Conservation (phyloP, 2,888 invertebrate species). For the Lochmaea capreae region DNA sequence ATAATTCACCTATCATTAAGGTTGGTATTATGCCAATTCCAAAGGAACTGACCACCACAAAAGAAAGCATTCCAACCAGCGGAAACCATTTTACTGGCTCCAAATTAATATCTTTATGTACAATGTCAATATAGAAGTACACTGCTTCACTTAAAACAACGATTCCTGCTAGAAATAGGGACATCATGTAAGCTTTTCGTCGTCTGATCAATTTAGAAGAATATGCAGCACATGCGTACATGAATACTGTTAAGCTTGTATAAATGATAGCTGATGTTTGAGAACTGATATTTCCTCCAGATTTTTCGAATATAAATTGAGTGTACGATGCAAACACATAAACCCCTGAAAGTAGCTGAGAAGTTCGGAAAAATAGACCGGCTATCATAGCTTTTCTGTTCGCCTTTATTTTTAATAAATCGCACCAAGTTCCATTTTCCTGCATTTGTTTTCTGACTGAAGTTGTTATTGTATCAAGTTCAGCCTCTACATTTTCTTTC, state of each 20-base stretch:
- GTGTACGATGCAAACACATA: slow-evolving; percentile 52
- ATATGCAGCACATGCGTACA: slow-evolving; percentile 46
- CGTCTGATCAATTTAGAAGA: slow-evolving; percentile 52
- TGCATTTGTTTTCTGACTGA: slow-evolving; percentile 53
- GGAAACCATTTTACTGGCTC: slow-evolving; percentile 53
- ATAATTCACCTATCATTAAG: slow-evolving; percentile 56
- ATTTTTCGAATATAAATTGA: slow-evolving; percentile 55
- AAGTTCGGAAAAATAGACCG: slow-evolving; percentile 49
- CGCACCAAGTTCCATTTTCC: slow-evolving; percentile 53
- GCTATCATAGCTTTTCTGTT: slow-evolving; percentile 53
- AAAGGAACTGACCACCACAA: slow-evolving; percentile 48
- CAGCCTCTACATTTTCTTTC: slow-evolving; percentile 48
- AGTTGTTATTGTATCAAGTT: slow-evolving; percentile 44
- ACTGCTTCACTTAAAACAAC: slow-evolving; percentile 47
- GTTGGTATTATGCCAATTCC: slow-evolving; percentile 55
- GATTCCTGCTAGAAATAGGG: slow-evolving; percentile 47
- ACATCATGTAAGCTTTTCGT: slow-evolving; percentile 50
- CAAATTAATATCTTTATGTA: slow-evolving; percentile 46
- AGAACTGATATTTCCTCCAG: slow-evolving; percentile 54
- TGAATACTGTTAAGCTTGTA: slow-evolving; percentile 36
- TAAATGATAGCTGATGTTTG: slow-evolving; percentile 49
- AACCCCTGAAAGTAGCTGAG: slow-evolving; percentile 55
- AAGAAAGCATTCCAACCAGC: slow-evolving; percentile 55
- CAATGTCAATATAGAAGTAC: slow-evolving; percentile 52
- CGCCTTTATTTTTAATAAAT: slow-evolving; percentile 50